phyloP scores from a whole-genome alignment of 2,888 invertebrate species.

The Ischnura elegans region DNA sequence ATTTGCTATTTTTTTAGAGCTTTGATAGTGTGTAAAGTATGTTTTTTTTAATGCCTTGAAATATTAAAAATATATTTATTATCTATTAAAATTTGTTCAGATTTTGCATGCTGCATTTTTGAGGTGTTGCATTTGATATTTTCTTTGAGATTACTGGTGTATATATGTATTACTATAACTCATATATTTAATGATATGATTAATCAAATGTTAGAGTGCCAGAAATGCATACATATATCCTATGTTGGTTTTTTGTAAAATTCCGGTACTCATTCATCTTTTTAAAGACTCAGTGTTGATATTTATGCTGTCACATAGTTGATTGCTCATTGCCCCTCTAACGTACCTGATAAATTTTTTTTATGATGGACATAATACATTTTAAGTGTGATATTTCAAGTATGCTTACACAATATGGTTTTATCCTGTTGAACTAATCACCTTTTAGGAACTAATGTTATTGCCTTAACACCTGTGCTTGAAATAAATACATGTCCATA shows the following conservation, averaged over 20 bases:
- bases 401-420: background rate
- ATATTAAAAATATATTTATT: too few relatives aligned
- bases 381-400: background rate
- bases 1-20: too few relatives aligned
- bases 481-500: background rate
- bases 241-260: background rate
- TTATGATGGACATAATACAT: background rate
- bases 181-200: background rate
- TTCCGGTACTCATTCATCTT: background rate
- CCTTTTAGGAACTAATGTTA: background rate
- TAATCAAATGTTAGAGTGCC: background rate
- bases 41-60: too few relatives aligned
- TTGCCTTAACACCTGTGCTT: background rate
- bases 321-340: background rate
- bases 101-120: slow-evolving; percentile 5
- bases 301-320: background rate
- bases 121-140: background rate
- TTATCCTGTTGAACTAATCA: background rate
- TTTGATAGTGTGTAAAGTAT: too few relatives aligned
- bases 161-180: background rate
- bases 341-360: background rate
- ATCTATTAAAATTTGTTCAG: too few relatives aligned
- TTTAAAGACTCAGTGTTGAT: background rate
- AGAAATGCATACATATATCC: background rate
- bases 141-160: background rate